Evolutionary conservation across 1,140 invertebrate genomes (phyloP).

Genomic region (Rhopalosiphum maidis): DNA sequence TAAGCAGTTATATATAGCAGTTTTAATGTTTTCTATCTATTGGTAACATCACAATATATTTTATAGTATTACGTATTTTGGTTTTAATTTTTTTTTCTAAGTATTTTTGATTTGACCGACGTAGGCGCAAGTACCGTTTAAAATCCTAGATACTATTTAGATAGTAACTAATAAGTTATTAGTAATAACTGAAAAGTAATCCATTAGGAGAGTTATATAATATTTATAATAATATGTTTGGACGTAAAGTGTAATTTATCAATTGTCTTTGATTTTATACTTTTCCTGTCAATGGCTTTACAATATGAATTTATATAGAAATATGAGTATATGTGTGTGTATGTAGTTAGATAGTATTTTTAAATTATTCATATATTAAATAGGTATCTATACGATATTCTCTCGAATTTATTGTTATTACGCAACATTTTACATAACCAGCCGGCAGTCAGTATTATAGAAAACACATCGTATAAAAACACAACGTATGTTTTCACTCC

Average conservation of each 20-base stretch:
- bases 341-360: neutral
- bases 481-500: neutral
- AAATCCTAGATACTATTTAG: too few species aligned
- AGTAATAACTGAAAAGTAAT: neutral
- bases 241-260: neutral
- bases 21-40: too few species aligned
- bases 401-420: neutral
- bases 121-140: too few species aligned
- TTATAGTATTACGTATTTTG: neutral
- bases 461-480: neutral
- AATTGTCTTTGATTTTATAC: neutral
- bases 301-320: neutral
- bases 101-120: neutral
- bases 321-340: neutral
- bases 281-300: neutral
- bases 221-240: neutral
- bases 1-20: neutral
- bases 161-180: neutral
- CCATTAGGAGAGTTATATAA: neutral
- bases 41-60: too few species aligned
- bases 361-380: neutral
- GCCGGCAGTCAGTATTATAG: too few species aligned
- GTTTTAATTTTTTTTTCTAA: neutral
- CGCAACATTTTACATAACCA: neutral
- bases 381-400: neutral